Evolutionary conservation across 1,140 invertebrate genomes (phyloP).

Genomic region (Antheraea mylitta): DNA sequence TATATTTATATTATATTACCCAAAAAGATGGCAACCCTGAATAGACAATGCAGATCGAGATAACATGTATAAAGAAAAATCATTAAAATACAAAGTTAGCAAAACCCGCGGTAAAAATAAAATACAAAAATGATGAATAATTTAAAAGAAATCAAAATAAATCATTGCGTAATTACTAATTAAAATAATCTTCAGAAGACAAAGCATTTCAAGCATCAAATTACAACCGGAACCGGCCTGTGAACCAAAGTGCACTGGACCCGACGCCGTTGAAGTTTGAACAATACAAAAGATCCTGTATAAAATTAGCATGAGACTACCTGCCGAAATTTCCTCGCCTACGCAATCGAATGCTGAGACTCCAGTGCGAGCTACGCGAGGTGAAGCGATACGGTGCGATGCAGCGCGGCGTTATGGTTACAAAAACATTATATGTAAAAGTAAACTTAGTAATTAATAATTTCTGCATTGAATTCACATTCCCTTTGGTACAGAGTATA

Average conservation of each 20-base stretch:
- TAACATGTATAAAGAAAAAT: background rate
- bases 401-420: background rate
- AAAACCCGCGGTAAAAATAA: background rate
- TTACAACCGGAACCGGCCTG: background rate
- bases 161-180: background rate
- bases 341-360: constrained; percentile 25
- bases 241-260: constrained; percentile 39
- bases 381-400: background rate
- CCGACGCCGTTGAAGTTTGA: constrained; percentile 43
- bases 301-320: constrained; percentile 57
- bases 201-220: constrained; percentile 7
- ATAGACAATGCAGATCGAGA: too few species aligned
- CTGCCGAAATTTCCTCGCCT: constrained; percentile 72
- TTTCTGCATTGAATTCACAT: background rate
- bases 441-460: too few species aligned
- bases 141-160: background rate
- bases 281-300: constrained; percentile 40
- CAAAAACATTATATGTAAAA: too few species aligned
- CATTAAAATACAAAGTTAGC: background rate
- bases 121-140: constrained; percentile 7
- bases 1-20: too few species aligned
- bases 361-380: constrained; percentile 4
- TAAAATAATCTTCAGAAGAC: constrained; percentile 3
- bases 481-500: too few species aligned
- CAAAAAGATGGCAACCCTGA: too few species aligned